These are phyloP conservation scores for Ooceraea biroi DNA, from an alignment of 1,140 invertebrate species.

Conservation along the genomic window DNA sequence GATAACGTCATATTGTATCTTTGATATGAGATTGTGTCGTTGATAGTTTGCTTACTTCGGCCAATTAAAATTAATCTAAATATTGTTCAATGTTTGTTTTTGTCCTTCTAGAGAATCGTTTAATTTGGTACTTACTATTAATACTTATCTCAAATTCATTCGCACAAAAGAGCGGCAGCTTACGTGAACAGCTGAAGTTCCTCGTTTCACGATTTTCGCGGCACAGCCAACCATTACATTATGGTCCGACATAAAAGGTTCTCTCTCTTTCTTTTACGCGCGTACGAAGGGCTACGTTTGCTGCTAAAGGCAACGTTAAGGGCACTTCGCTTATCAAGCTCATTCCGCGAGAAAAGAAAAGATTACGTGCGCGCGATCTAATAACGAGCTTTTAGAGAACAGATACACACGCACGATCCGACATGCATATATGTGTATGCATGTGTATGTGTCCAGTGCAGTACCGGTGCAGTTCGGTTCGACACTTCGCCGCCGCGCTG, in stretches of 20 bases:
- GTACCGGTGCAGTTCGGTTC: slow-evolving; percentile 28
- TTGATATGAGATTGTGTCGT: neutral
- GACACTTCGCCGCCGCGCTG: slow-evolving; percentile 46
- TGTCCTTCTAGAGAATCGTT: neutral
- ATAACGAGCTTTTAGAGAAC: slow-evolving; percentile 54
- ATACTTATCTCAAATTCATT: neutral
- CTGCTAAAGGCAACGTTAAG: slow-evolving; percentile 38
- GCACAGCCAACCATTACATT: slow-evolving; percentile 14
- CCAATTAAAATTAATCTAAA: slow-evolving; percentile 19
- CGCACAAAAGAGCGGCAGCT: neutral
- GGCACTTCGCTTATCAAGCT: slow-evolving; percentile 54
- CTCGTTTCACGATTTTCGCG: slow-evolving; percentile 47
- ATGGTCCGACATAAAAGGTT: slow-evolving; percentile 37
- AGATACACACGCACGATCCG: neutral
- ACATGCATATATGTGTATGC: neutral
- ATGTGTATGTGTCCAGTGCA: neutral
- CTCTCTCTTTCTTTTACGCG: neutral
- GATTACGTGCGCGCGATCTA: slow-evolving; percentile 58
- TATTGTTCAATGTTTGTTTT: neutral
- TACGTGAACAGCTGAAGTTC: neutral
- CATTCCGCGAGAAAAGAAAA: slow-evolving; percentile 53
- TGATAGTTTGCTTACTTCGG: neutral
- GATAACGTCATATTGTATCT: neutral
- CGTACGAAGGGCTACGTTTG: neutral
- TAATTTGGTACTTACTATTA: neutral